Base-by-base conservation (phyloP, 1,140 invertebrate genomes). In the Leptopilina clavipes region DNA sequence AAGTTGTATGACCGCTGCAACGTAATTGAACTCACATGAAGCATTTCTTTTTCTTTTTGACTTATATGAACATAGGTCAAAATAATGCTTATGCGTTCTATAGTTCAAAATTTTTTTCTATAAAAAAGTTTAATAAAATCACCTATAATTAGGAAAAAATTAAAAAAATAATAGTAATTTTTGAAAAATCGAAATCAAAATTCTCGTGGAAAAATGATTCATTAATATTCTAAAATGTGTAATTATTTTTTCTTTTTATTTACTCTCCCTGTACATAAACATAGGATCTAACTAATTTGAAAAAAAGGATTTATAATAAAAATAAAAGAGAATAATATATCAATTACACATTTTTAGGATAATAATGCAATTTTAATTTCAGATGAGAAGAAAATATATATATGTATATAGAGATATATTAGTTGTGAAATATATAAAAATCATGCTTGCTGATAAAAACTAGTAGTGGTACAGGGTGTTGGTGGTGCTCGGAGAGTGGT, bases 361-460 rank as follows among this genome's bases (percentile, higher is more conserved):
- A 40, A 40, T 40, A 40, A 40, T 40, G 37, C 37, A 40, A 40
- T 40, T 40, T 40, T 6, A 6, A 40, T 40, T 40, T 40, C 37
- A 40, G 37, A 40, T 40, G 37, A 40, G 3, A 40, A 52, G 17
- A 52, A 52, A 17, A 17, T 52, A 52, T 52, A 17, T 52, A 52
- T 0, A 52, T 71, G 75, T 73, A 71, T 75, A 75, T 78, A 74
- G 70, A 54, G 54, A 52, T 59, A 59, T 71, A 72, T 71, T 75
- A 70, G 48, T 40, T 74, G 56, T 78, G 31, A 76, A 70, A 73
- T 79, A 73, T 79, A 74, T 71, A 78, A 84, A 79, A 81, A 44
- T 86, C 87, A 89, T 89, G 87, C 88, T 87, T 88, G 87, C 86
- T 87, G 85, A 88, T 87, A 86, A 85, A n/a, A n/a, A 82, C 85